Conservation (phyloP, 2,113 vertebrate genomes). For the Barnardius zonarius region DNA sequence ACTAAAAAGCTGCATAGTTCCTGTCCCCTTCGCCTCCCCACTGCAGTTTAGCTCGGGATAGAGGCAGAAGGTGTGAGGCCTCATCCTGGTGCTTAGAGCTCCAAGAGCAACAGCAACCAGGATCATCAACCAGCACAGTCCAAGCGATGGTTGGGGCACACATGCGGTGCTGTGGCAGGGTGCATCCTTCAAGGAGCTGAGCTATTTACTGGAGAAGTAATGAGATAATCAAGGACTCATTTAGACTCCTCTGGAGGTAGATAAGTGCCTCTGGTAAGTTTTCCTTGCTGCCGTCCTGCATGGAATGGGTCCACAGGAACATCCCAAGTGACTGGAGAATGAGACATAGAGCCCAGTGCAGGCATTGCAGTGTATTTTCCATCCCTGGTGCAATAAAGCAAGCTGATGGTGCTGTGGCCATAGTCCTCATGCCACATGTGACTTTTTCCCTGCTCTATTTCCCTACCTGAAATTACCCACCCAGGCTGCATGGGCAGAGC, state of each 20-base stretch:
- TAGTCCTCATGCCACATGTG: accelerated
- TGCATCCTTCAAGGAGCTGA: conserved; percentile 35
- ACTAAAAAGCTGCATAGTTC: neutral
- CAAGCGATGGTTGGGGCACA: neutral
- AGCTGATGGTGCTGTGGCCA: neutral
- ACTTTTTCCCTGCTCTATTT: neutral
- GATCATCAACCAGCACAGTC: neutral
- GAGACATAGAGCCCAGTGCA: accelerated
- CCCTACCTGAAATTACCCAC: neutral
- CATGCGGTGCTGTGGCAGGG: accelerated
- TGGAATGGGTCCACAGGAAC: neutral
- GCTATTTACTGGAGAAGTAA: conserved; percentile 25
- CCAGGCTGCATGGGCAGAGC: neutral
- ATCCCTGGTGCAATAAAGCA: too few relatives aligned
- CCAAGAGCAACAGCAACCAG: neutral
- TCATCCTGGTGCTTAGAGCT: neutral
- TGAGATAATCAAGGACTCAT: neutral
- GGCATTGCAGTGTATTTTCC: neutral
- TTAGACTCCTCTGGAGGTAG: neutral
- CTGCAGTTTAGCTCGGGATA: neutral
- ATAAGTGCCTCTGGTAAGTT: neutral
- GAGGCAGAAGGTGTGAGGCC: neutral
- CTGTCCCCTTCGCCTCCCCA: neutral
- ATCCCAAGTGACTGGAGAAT: neutral
- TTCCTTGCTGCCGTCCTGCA: neutral